These are phyloP conservation scores for Dicranocentrus wangi DNA, from an alignment of 2,888 invertebrate genomes.

Conservation along the genomic window DNA sequence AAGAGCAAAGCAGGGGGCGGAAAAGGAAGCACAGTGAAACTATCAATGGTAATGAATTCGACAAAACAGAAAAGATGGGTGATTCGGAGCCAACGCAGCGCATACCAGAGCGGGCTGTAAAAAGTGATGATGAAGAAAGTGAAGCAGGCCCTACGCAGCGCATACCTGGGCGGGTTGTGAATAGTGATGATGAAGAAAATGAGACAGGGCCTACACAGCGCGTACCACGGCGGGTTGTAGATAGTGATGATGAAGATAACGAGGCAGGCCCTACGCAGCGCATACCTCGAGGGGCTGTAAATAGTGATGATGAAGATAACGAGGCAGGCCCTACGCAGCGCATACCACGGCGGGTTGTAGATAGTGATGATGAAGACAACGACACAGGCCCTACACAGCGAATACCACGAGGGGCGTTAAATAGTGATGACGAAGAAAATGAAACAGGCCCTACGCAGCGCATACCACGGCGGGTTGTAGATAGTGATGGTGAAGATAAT, in stretches of 20 bases:
- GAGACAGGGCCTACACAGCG: not conserved
- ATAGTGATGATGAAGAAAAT: not conserved
- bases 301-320: not conserved
- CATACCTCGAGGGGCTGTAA: not conserved
- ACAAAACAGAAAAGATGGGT: conserved; percentile 18
- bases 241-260: not conserved
- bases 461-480: not conserved
- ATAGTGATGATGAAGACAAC: conserved; percentile 13
- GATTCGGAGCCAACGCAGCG: conserved; percentile 9
- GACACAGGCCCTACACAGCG: conserved; percentile 8
- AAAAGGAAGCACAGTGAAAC: conserved; percentile 94
- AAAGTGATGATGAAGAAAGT: conserved; percentile 1
- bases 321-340: not conserved
- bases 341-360: not conserved
- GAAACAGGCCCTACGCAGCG: conserved; percentile 33
- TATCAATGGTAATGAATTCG: conserved; percentile 97
- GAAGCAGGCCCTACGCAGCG: conserved; percentile 34
- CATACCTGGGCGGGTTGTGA: not conserved
- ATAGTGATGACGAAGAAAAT: conserved; percentile 7
- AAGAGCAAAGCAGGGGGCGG: conserved; percentile 86
- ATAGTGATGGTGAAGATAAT: conserved; percentile 1
- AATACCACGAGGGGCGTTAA: not conserved
- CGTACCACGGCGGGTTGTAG: not conserved
- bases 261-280: conserved; percentile 15
- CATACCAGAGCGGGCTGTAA: not conserved